These are phyloP conservation scores for Cephus spinipes DNA, from an alignment of 2,888 invertebrate genomes.

Conservation along the genomic window DNA sequence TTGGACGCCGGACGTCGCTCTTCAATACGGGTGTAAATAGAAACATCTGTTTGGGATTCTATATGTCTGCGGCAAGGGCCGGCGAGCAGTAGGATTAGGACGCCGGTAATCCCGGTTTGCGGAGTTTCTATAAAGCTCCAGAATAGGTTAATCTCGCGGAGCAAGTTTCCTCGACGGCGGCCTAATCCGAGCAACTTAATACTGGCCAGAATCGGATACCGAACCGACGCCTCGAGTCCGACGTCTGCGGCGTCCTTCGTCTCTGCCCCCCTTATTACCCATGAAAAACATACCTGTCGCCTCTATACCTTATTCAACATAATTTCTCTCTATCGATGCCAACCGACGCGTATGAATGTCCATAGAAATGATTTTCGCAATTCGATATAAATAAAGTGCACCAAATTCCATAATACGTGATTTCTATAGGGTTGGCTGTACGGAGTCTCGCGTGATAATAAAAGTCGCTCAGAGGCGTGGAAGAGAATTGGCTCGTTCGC, in stretches of 20 bases:
- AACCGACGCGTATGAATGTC: background rate
- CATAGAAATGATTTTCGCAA: background rate
- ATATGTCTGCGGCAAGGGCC: conserved; percentile 43
- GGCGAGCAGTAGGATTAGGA: conserved; percentile 46
- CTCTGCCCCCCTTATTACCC: background rate
- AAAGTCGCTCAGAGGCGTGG: background rate
- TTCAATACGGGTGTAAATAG: conserved; percentile 44
- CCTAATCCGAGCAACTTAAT: conserved; percentile 55
- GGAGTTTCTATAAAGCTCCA: conserved; percentile 51
- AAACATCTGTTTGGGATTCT: conserved; percentile 59
- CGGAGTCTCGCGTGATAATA: background rate
- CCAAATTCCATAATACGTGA: background rate
- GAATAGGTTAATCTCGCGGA: conserved; percentile 57
- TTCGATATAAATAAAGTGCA: background rate
- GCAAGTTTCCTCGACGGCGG: conserved; percentile 37
- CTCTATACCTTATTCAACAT: background rate
- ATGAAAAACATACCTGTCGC: background rate
- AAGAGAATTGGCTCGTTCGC: background rate
- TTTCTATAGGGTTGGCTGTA: background rate
- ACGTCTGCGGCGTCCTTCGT: conserved; percentile 15
- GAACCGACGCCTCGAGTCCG: conserved; percentile 20
- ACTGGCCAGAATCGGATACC: conserved; percentile 35
- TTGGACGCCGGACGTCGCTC: background rate
- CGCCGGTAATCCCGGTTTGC: conserved; percentile 50
- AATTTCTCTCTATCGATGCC: background rate